phyloP scores from a whole-genome alignment of 2,797 vertebrate genomes.

The Oreochromis grahami region DNA sequence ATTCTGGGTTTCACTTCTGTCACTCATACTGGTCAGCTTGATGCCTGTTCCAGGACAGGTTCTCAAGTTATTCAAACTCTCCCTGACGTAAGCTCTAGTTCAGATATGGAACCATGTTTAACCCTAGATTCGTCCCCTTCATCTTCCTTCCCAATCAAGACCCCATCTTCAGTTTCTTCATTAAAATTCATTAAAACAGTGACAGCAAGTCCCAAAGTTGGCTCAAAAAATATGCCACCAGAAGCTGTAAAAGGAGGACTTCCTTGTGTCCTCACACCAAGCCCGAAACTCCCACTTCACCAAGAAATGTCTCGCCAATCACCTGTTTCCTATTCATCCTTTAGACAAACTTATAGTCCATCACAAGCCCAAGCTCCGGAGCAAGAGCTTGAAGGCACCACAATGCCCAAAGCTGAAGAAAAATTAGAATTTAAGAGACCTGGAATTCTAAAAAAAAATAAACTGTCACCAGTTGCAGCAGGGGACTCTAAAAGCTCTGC shows the following conservation, averaged over 20 bases:
- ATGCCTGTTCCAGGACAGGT: neutral
- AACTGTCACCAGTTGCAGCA: neutral
- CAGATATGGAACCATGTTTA: slow-evolving; percentile 17
- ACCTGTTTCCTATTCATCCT: neutral
- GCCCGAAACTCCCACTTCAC: slow-evolving; percentile 3
- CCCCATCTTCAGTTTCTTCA: slow-evolving; percentile 15
- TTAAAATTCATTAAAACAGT: no score
- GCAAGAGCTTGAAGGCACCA: neutral
- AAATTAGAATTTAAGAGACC: slow-evolving; percentile 9
- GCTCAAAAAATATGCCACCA: neutral
- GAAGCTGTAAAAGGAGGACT: neutral
- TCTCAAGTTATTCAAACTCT: slow-evolving; percentile 20
- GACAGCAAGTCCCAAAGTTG: slow-evolving; percentile 17
- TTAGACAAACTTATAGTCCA: neutral
- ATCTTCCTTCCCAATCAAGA: slow-evolving; percentile 7
- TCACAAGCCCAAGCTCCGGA: neutral
- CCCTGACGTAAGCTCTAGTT: slow-evolving; percentile 17
- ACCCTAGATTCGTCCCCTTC: slow-evolving; percentile 46
- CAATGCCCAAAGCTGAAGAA: neutral
- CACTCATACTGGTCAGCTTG: neutral
- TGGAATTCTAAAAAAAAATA: slow-evolving; percentile 22
- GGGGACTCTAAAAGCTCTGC: neutral
- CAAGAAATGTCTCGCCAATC: neutral
- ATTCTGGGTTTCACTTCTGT: neutral
- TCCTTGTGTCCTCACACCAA: neutral